Percentiles rank a stretch among this genome's conserved stretches.
phyloP scores from a whole-genome alignment of 2,113 vertebrate genomes.

The Redunca redunca region DNA sequence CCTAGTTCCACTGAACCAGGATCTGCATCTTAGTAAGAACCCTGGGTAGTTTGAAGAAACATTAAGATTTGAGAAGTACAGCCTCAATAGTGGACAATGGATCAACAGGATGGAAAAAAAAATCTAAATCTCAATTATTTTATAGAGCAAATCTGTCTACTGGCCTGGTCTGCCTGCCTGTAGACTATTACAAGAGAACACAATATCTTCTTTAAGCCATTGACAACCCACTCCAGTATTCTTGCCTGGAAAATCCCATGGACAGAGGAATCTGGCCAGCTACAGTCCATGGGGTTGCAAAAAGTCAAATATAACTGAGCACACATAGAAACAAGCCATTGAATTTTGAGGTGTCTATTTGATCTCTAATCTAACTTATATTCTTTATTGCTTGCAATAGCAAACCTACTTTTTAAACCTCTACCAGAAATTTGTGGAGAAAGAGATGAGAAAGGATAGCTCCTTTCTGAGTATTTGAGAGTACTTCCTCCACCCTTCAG shows the following conservation, averaged over 20 bases:
- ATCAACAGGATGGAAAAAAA: neutral
- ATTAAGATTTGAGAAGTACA: neutral
- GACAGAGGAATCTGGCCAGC: neutral
- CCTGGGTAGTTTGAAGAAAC: neutral
- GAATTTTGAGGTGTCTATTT: neutral
- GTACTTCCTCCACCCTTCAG: neutral
- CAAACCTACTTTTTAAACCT: slow-evolving; percentile 5
- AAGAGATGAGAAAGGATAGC: neutral
- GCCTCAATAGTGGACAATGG: neutral
- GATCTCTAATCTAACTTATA: neutral
- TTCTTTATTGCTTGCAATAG: neutral
- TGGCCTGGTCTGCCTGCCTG: neutral
- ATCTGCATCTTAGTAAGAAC: neutral
- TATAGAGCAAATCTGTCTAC: neutral
- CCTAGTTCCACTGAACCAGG: neutral
- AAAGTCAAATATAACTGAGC: neutral
- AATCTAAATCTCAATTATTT: neutral
- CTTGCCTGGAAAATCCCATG: neutral
- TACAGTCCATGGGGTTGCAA: neutral
- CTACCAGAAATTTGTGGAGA: neutral
- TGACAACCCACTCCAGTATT: neutral
- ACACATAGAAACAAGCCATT: neutral
- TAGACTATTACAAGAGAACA: neutral
- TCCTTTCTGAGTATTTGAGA: neutral
- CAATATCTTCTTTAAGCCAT: neutral